phyloP scores from a whole-genome alignment of 2,113 vertebrate species.

The Fulica atra region DNA sequence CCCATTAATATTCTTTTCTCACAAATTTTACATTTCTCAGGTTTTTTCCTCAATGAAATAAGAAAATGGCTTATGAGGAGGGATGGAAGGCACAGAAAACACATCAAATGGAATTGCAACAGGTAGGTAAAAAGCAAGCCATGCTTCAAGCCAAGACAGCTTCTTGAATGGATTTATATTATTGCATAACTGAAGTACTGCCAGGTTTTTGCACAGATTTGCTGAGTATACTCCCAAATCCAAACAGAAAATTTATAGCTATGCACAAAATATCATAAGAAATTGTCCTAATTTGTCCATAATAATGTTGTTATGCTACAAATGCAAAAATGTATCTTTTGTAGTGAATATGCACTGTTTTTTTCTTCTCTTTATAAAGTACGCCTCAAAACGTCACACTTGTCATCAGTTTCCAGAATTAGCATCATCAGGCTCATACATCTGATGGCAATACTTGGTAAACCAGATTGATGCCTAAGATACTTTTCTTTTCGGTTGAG shows the following conservation, averaged over 20 bases:
- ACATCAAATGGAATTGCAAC: background rate
- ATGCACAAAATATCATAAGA: background rate
- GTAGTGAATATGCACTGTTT: background rate
- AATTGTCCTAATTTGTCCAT: background rate
- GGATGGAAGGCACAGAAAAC: background rate
- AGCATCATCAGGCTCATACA: background rate
- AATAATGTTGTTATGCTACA: background rate
- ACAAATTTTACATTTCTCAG: background rate
- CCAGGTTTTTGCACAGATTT: background rate
- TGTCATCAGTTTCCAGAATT: background rate
- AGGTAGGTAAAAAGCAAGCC: background rate
- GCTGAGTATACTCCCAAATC: background rate
- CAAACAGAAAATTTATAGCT: background rate
- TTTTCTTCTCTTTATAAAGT: background rate
- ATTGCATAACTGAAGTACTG: background rate
- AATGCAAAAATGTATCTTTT: background rate
- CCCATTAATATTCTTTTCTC: background rate
- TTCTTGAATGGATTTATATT: background rate
- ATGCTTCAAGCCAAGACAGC: background rate
- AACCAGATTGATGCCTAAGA: background rate
- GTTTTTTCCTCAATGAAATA: background rate
- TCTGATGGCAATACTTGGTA: background rate
- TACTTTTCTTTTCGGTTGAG: background rate
- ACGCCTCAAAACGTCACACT: background rate
- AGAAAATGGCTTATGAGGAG: background rate